Conservation (phyloP, 2,113 vertebrate genomes). For the Cinclus mexicanus region DNA sequence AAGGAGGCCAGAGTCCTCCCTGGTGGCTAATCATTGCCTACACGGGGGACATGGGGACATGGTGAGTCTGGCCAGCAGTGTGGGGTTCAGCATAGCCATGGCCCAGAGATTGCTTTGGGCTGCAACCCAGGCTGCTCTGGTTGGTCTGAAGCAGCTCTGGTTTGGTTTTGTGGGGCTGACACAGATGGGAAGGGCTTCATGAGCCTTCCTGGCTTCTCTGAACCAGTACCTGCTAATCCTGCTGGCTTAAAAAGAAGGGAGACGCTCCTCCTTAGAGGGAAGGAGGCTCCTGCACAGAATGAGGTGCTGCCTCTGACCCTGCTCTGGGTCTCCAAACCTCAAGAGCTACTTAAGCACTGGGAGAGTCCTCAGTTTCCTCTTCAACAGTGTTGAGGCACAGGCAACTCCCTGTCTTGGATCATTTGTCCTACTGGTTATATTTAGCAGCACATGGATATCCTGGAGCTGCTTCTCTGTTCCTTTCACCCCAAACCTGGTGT, state of each 20-base stretch:
- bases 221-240: neutral
- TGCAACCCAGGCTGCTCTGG: neutral
- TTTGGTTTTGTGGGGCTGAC: neutral
- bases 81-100: neutral
- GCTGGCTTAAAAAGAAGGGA: neutral
- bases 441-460: neutral
- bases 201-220: neutral
- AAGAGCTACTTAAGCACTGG: neutral
- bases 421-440: slow-evolving; percentile 19
- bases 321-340: neutral
- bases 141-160: neutral
- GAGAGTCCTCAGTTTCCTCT: neutral
- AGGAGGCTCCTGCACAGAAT: neutral
- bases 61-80: fast-evolving
- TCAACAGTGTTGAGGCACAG: fast-evolving
- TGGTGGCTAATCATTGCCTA: neutral
- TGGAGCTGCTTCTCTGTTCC: neutral
- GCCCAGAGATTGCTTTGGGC: neutral
- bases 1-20: neutral
- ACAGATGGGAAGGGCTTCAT: neutral
- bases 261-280: neutral
- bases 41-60: fast-evolving
- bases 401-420: neutral
- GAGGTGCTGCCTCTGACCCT: neutral
- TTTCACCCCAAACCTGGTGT: neutral